Conservation (phyloP, 2,888 invertebrate genomes). For the Phortica magna region DNA sequence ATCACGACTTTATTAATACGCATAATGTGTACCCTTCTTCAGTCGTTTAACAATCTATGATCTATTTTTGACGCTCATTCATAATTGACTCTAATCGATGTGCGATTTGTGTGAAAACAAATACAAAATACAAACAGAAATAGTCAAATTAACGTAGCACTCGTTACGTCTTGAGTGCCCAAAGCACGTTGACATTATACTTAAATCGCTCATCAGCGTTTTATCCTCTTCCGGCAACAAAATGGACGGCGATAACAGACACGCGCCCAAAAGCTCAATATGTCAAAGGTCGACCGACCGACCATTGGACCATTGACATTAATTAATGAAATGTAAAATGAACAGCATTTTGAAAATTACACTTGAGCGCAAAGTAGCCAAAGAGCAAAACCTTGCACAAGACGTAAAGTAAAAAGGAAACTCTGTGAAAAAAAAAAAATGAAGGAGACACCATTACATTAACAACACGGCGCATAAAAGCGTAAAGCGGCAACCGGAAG, state of each 20-base stretch:
- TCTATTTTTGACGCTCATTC: constrained; percentile 26
- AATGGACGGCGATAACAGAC: background rate
- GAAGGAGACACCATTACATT: background rate
- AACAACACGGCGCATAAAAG: constrained; percentile 21
- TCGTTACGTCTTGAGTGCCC: too few relatives aligned
- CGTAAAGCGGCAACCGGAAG: constrained; percentile 35
- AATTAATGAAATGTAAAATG: constrained; percentile 71
- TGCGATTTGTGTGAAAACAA: too few relatives aligned
- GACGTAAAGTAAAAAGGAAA: constrained; percentile 44
- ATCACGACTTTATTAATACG: background rate
- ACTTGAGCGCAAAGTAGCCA: constrained; percentile 52
- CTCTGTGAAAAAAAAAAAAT: background rate
- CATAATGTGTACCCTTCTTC: background rate
- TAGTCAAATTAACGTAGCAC: too few relatives aligned
- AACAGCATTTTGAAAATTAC: constrained; percentile 48
- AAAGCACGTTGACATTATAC: background rate
- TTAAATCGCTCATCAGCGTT: background rate
- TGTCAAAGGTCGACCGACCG: constrained; percentile 67
- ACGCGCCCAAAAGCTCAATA: constrained; percentile 50
- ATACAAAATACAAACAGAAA: background rate
- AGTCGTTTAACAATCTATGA: background rate
- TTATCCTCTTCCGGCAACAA: background rate
- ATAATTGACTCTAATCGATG: background rate
- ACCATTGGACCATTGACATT: constrained; percentile 69
- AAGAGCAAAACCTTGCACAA: constrained; percentile 43